phyloP scores from a whole-genome alignment of 2,888 invertebrate genomes.

The Steinernema scapterisci region DNA sequence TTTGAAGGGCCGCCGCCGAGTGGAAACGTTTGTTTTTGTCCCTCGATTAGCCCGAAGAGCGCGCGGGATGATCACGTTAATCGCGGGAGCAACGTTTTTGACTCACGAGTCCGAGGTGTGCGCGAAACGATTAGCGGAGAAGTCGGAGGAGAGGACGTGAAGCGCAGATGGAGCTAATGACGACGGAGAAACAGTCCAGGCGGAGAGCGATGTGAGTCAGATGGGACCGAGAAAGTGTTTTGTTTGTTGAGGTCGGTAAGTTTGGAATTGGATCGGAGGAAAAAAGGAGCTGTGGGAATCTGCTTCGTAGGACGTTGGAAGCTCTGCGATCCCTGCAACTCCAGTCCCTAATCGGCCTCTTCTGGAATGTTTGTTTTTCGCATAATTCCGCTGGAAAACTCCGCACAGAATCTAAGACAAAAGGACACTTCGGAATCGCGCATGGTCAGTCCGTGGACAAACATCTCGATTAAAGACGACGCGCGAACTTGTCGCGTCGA shows the following conservation, averaged over 20 bases:
- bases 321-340: neutral
- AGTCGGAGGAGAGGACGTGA: neutral
- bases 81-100: conserved; percentile 13
- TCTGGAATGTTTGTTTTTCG: conserved; percentile 25
- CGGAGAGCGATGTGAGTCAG: too few species aligned
- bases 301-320: too few species aligned
- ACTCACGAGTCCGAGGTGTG: conserved; percentile 19
- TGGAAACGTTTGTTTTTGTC: conserved; percentile 20
- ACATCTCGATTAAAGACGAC: neutral
- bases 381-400: conserved; percentile 10
- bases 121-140: conserved; percentile 8
- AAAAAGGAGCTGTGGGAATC: too few species aligned
- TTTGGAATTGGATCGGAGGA: too few species aligned
- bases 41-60: conserved; percentile 22
- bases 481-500: neutral
- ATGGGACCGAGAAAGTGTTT: too few species aligned
- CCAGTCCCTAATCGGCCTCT: neutral
- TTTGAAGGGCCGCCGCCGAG: conserved; percentile 20
- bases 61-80: conserved; percentile 26
- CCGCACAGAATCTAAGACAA: neutral
- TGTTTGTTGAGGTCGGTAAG: too few species aligned
- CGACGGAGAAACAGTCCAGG: too few species aligned
- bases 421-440: neutral
- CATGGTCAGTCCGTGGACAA: neutral
- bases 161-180: neutral